Evolutionary conservation across 2,113 vertebrate genomes (phyloP), one percentile per base, ranked within the genome.

Genomic region (Trogon melanurus): DNA sequence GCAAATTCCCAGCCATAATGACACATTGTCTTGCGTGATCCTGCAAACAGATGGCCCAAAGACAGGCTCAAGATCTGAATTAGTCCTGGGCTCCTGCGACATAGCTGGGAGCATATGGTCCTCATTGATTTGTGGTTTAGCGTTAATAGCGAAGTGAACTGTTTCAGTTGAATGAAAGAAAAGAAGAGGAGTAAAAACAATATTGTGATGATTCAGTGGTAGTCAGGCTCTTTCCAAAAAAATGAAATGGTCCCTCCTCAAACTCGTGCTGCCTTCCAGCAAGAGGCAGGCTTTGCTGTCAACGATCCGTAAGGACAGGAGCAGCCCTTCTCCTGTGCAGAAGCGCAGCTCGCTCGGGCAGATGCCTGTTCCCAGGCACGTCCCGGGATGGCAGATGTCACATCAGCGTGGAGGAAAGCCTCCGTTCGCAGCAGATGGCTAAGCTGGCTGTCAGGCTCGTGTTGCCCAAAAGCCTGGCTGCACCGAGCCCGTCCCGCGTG

Each of bases 41-140:
- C 89, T 79, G 56, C 1, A 32, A 84, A 76, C 93, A 96, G 96
- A 92, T 86, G 92, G 94, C 71, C 79, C 2, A 7, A 95, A 94
- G 80, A 84, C 84, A 21, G 92, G 83, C 79, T 61, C 89, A 50
- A 38, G 30, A 93, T 51, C 69, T 3, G 81, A 88, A 88, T 92
- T 79, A 36, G 80, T 94, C 93, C 88, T 61, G 41, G 18, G 48
- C 16, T 54, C 71, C 71, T 18, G 74, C 54, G 36, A 72, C 2
- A 5, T 32, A 11, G 26, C 78, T 1, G 67, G 38, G 34, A 96
- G 79, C 90, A 88, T 96, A 97, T 91, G 93, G 94, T 66, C 81
- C 54, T 91, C 71, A 15, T 75, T 53, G 94, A 79, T 74, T 65
- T 14, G 22, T 75, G 71, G 71, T 60, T 91, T 25, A 94, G 90